A percentile compares a stretch with the other conserved stretches of the same genome.
These are phyloP conservation scores for Phocides pigmalion DNA, from an alignment of 1,140 invertebrate genomes.

Conservation along the genomic window DNA sequence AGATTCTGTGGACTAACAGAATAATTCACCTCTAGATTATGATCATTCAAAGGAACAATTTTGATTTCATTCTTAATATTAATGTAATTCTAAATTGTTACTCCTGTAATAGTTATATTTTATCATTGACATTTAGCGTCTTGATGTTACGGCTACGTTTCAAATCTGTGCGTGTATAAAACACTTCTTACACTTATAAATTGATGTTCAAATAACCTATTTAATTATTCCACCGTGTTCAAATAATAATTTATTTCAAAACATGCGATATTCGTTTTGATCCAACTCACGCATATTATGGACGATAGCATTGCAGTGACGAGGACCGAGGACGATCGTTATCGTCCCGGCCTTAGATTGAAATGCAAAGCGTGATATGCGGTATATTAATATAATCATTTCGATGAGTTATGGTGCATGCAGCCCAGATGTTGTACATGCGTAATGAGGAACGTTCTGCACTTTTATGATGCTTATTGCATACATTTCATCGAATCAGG, in stretches of 20 bases:
- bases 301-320: not conserved
- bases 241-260: not conserved
- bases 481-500: slow-evolving; percentile 8
- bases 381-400: slow-evolving; percentile 33
- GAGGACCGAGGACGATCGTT: slow-evolving; percentile 16
- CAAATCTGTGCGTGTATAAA: too few species aligned
- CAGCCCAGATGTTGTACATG: slow-evolving; percentile 32
- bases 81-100: too few species aligned
- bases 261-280: not conserved
- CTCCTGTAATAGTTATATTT: too few species aligned
- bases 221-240: too few species aligned
- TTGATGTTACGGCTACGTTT: too few species aligned
- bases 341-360: slow-evolving; percentile 29
- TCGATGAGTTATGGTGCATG: slow-evolving; percentile 30
- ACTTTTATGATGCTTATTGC: slow-evolving; percentile 25
- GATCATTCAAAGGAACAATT: too few species aligned
- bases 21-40: not conserved
- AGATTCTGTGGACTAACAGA: not conserved
- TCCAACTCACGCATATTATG: slow-evolving; percentile 7
- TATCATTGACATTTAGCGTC: too few species aligned
- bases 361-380: slow-evolving; percentile 34
- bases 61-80: too few species aligned
- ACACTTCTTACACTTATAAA: too few species aligned
- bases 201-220: too few species aligned
- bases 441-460: slow-evolving; percentile 22